A percentile compares a stretch with the other conserved stretches of the same genome.
These are phyloP conservation scores for Pocillopora damicornis DNA, from an alignment of 64 coral and sea anemone genomes.

Conservation along the genomic window DNA sequence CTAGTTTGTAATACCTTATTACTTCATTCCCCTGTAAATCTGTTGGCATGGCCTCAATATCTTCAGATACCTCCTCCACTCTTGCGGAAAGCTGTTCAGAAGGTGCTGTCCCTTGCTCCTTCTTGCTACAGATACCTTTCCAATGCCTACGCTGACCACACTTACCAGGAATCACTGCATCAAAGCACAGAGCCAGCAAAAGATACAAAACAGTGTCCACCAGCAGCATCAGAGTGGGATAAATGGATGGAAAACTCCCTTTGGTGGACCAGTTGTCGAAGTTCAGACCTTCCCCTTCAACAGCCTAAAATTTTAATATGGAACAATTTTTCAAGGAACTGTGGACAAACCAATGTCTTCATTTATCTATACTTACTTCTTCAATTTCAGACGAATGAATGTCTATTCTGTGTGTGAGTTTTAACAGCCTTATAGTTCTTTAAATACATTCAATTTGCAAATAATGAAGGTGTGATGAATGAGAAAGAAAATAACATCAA, in stretches of 20 bases:
- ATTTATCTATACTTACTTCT: no score
- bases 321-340: no score
- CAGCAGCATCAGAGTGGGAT: conserved; percentile 66
- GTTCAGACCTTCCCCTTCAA: conserved; percentile 54
- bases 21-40: conserved; percentile 73
- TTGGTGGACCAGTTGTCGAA: conserved; percentile 71
- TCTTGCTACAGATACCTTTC: conserved; percentile 60
- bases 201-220: conserved; percentile 68
- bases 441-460: no score
- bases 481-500: neutral
- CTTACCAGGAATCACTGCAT: conserved; percentile 79
- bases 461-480: no score
- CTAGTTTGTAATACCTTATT: conserved; percentile 44
- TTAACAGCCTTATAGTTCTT: no score
- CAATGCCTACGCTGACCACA: conserved; percentile 66
- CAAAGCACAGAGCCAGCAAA: conserved; percentile 74
- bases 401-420: no score
- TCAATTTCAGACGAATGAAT: no score
- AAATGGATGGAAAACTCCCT: conserved; percentile 56
- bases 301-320: conserved; percentile 25
- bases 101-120: neutral
- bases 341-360: no score
- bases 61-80: conserved; percentile 17
- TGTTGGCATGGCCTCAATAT: conserved; percentile 64
- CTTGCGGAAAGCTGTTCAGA: conserved; percentile 44